Evolutionary conservation across 2,113 vertebrate species (phyloP).

Genomic region (Galeopterus variegatus): DNA sequence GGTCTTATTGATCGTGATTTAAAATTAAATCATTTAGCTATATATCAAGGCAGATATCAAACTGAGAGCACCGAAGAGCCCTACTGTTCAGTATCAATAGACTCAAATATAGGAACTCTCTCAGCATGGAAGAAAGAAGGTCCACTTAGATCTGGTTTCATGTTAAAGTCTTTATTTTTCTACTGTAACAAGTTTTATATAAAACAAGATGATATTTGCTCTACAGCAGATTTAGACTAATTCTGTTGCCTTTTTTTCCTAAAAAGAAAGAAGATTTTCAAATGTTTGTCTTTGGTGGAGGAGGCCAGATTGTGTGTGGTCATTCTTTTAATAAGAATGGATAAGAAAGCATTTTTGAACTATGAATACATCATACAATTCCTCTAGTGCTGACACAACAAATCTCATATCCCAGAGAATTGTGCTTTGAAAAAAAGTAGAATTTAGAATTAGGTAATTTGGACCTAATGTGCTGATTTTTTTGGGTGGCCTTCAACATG

Average conservation of each 20-base stretch:
- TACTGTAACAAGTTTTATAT: not conserved
- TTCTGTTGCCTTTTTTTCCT: slow-evolving; percentile 45
- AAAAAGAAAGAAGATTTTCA: not conserved
- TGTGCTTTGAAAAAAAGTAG: not conserved
- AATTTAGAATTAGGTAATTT: slow-evolving; percentile 60
- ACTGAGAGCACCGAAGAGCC: not conserved
- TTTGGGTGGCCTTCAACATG: slow-evolving; percentile 63
- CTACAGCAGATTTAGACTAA: not conserved
- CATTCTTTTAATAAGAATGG: slow-evolving; percentile 9
- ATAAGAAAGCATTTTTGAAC: slow-evolving; percentile 42
- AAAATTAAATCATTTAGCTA: not conserved
- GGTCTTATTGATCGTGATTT: slow-evolving; percentile 34
- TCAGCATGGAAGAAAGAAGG: not conserved
- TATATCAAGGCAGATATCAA: not conserved
- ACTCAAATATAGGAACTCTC: not conserved
- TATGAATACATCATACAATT: not conserved
- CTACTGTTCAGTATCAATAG: not conserved
- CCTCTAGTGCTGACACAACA: slow-evolving; percentile 1
- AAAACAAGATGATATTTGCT: not conserved
- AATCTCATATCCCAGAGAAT: not conserved
- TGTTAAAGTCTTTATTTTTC: slow-evolving; percentile 10
- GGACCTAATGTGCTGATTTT: slow-evolving; percentile 50
- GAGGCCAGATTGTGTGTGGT: not conserved
- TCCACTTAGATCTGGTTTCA: not conserved
- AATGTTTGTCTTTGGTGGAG: slow-evolving; percentile 23